Base-by-base conservation (phyloP, 2,888 invertebrate species). In the Lochmaea capreae region DNA sequence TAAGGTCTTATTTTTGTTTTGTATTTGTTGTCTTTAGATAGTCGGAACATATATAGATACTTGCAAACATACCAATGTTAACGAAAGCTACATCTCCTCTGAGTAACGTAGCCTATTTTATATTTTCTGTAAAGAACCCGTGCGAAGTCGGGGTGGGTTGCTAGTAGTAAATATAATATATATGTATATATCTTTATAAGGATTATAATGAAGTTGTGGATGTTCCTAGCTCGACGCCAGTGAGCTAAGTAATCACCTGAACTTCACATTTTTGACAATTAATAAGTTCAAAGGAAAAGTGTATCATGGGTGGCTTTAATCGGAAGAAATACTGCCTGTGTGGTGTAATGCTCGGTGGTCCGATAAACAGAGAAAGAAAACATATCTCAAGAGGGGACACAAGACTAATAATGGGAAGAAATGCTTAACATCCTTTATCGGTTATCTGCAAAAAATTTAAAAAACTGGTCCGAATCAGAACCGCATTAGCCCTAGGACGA, bases 241-340 rank as follows among this genome's bases (percentile, higher is more conserved):
- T 52, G 33, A 46, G 14, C 18, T 52, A n/a, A 65, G 52, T 26
- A 46, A 65, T 65, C n/a, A 33, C 65, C 16, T 16, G 61, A 68
- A 72, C 68, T 71, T 58, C 72, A 72, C 70, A 67, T 73, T 76
- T 73, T 73, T 59, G 73, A 70, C 76, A 76, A 76, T 73, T 76
- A 73, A 76, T 76, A 76, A 73, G 71, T 72, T 76, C 76, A 54
- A 65, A 46, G 67, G 76, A 73, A 73, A 76, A 76, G 54, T 76
- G 65, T 72, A 76, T 58, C 76, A 76, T 76, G 76, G 76, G 76
- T 73, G 73, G 76, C 69, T 63, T 72, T 49, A 69, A 72, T 68
- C 68, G 62, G 59, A 68, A 66, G 71, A 71, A 71, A 61, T 59
- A 43, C 71, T 72, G 67, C 68, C 52, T 75, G 75, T 75, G 75